Evolutionary conservation across 1,140 invertebrate species (phyloP).

Genomic region (Nasonia vitripennis): DNA sequence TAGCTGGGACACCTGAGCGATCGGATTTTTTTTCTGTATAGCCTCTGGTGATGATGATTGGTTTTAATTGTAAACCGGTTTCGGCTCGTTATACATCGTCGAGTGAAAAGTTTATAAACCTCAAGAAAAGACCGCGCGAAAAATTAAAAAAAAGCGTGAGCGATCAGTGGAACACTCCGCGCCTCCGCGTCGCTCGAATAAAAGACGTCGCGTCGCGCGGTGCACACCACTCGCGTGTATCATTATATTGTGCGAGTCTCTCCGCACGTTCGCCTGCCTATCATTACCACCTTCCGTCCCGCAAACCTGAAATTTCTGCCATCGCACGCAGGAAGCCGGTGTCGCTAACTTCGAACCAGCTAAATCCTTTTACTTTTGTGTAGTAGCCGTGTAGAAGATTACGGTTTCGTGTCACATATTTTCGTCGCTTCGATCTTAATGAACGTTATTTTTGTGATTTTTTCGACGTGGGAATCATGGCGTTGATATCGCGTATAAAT

Average conservation of each 20-base stretch:
- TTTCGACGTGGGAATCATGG: neutral
- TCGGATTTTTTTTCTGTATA: no score
- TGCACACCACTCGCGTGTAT: conserved; percentile 9
- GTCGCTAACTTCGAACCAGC: conserved; percentile 20
- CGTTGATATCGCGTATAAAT: no score
- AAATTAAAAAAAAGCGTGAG: conserved; percentile 43
- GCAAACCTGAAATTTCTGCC: conserved; percentile 43
- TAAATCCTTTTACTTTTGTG: conserved; percentile 16
- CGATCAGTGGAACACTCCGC: conserved; percentile 34
- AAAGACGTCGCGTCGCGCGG: conserved; percentile 35
- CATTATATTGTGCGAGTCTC: conserved; percentile 22
- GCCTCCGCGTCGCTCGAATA: conserved; percentile 28
- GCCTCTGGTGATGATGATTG: no score
- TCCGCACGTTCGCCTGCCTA: conserved; percentile 23
- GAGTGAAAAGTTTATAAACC: neutral
- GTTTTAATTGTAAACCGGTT: no score
- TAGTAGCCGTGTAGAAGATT: neutral
- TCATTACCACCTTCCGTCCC: conserved; percentile 51
- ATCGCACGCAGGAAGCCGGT: conserved; percentile 16
- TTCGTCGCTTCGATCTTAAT: neutral
- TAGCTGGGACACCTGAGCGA: neutral
- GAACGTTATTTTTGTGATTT: neutral
- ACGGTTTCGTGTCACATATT: neutral
- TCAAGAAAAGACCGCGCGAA: neutral
- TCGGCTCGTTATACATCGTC: no score